A percentile compares a stretch with the other conserved stretches of the same genome.
These are phyloP conservation scores for Megalops atlanticus DNA, from an alignment of 2,113 vertebrate genomes.

Conservation along the genomic window DNA sequence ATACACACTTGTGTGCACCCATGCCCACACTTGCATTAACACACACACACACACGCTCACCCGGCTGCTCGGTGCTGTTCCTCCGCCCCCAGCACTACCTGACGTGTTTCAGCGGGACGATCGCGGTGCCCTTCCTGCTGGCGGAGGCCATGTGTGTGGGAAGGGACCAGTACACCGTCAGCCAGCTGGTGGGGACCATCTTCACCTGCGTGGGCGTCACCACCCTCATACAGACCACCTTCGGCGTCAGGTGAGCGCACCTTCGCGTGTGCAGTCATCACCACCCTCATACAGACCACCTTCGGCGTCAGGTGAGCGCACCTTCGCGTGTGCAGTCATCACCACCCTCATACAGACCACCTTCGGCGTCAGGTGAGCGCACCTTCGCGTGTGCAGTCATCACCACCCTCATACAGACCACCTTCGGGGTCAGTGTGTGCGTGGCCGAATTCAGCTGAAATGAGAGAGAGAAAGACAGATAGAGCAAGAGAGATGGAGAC, in stretches of 20 bases:
- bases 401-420: too few relatives aligned
- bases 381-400: too few relatives aligned
- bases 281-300: too few relatives aligned
- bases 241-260: slow-evolving; percentile 83
- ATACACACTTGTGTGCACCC: too few relatives aligned
- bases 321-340: too few relatives aligned
- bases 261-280: not conserved
- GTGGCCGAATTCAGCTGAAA: too few relatives aligned
- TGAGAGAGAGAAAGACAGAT: too few relatives aligned
- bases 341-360: too few relatives aligned
- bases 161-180: slow-evolving; percentile 85
- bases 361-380: too few relatives aligned
- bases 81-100: slow-evolving; percentile 83
- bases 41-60: not conserved
- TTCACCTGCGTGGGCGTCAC: slow-evolving; percentile 93
- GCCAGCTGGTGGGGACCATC: slow-evolving; percentile 94
- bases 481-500: too few relatives aligned
- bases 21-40: not conserved
- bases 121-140: slow-evolving; percentile 91
- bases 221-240: slow-evolving; percentile 90
- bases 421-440: too few relatives aligned
- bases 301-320: too few relatives aligned
- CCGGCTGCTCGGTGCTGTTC: not conserved
- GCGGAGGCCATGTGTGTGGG: slow-evolving; percentile 91
- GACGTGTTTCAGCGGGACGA: slow-evolving; percentile 95